Evolutionary conservation across 1,140 invertebrate genomes (phyloP), one percentile per base, ranked within the genome.

Genomic region (Ptiloglossa arizonensis): DNA sequence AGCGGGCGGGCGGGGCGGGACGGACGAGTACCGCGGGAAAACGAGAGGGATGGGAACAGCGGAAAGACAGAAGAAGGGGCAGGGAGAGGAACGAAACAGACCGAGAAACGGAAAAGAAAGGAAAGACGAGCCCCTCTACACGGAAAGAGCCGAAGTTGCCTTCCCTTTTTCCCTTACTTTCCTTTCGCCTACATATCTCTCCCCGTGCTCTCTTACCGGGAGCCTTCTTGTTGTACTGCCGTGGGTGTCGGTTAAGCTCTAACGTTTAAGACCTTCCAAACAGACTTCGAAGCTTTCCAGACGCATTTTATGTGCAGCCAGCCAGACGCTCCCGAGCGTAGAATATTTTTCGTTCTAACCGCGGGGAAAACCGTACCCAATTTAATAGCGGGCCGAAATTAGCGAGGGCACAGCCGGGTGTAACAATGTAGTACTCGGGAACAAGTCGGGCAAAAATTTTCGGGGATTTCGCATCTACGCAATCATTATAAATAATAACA

Each of bases 261-360:
- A 52, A 57, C 76, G 60, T 79, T 73, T 79, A 79, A 79, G 69
- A 66, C 24, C 56, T 63, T n/a, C 76, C 60, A 64, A 72, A 64
- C 59, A 38, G 69, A 44, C 76, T 64, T 62, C 52, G 60, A 79
- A 64, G 76, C 76, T 79, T 59, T 66, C 22, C 27, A 64, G 69
- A 73, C 76, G 77, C 71, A 52, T 27, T 75, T 66, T 66, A 62
- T 24, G 57, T 35, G 46, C 0, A 48, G 41, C 22, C 15, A 13
- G 38, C 9, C 5, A 19, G 32, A 24, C 32, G 22, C 44, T 59
- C 29, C 56, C 67, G 6, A 24, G 32, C 27, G 44, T 44, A 24
- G 38, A 50, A 77, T 38, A 54, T 71, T 57, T 57, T 63, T 38
- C n/a, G 9, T 13, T 41, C 41, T 41, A 13, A 1, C 4, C 2